Percentiles rank a stretch among this genome's conserved stretches.
Evolutionary conservation across 1,140 invertebrate species (phyloP).

Genomic region (Heliconius nattereri): DNA sequence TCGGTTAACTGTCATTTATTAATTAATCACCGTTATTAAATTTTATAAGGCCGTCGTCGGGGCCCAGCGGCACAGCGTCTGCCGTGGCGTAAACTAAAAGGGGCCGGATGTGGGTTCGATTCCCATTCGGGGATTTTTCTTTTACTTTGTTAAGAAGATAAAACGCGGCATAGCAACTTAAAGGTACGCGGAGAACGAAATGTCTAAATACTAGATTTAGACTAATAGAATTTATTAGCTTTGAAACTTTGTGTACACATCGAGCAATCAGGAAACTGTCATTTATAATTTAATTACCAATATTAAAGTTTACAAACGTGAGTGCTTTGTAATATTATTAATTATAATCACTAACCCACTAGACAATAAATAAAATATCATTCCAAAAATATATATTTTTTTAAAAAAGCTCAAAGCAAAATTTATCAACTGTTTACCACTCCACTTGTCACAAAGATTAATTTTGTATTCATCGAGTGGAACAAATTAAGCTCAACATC

Average conservation of each 20-base stretch:
- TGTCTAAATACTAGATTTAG: no score
- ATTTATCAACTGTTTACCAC: background rate
- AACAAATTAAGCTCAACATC: constrained; percentile 7
- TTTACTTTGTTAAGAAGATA: no score
- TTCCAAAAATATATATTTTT: background rate
- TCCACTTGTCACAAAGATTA: constrained; percentile 7
- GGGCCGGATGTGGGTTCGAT: no score
- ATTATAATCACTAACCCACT: no score
- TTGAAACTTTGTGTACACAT: background rate
- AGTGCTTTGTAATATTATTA: no score
- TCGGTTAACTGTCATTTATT: background rate
- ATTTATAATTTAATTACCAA: background rate
- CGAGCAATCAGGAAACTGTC: background rate
- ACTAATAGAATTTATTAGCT: no score
- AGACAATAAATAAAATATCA: background rate
- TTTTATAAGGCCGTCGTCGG: background rate
- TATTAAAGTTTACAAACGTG: background rate
- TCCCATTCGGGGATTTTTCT: no score
- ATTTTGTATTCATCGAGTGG: background rate
- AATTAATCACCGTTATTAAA: background rate
- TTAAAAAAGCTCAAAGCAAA: background rate
- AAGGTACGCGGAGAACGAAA: no score
- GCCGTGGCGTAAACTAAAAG: no score
- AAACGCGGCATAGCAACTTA: no score
- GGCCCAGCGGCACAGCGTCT: no score